Base-by-base conservation (phyloP, 2,797 vertebrate species). In the Acanthurus lineatus region DNA sequence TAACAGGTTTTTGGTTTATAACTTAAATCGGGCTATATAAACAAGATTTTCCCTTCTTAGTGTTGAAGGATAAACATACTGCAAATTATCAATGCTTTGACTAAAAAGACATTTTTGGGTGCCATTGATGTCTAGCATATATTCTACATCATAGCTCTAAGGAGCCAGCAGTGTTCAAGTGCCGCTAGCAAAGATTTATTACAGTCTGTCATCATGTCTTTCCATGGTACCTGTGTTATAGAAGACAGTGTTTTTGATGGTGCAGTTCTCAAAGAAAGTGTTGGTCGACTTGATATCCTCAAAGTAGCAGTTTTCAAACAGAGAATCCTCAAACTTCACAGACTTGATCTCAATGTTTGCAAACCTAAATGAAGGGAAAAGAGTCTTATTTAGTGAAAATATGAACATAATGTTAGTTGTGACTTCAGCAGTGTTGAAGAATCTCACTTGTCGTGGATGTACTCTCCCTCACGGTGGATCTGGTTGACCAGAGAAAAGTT, bases 401-500 rank as follows among this genome's bases (percentile, higher is more conserved):
- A 32, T 3, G 58, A 54, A 42, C 15, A 20, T 1, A 35, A n/a
- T 20, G 2, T 57, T 28, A 74, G 66, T 4, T 32, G 28, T 32
- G 4, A 32, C 28, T 32, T 32, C 28, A 4, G 28, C 2, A 32
- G n/a, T 19, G 47, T 3, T 1, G 12, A 12, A 11, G 4, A 52
- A 19, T 91, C 95, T 48, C 94, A 99, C 98, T 96, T 97, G 88
- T 98, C 97, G 4, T 97, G 96, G 82, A 97, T 94, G 79, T 97
- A 98, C 48, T 96, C 95, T 44, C 97, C 97, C 12, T 98, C 97
- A 19, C 89, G 95, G 77, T 99, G 98, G 82, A 98, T 91, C 92
- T 99, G 98, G 87, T 99, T 99, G 86, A 98, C 96, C 91, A 99
- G 90, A 0, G 98, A 97, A 92, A 99, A 99, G 92, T 99, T 99